Conservation (phyloP, 2,797 vertebrate genomes). For the Austrolebias charrua region DNA sequence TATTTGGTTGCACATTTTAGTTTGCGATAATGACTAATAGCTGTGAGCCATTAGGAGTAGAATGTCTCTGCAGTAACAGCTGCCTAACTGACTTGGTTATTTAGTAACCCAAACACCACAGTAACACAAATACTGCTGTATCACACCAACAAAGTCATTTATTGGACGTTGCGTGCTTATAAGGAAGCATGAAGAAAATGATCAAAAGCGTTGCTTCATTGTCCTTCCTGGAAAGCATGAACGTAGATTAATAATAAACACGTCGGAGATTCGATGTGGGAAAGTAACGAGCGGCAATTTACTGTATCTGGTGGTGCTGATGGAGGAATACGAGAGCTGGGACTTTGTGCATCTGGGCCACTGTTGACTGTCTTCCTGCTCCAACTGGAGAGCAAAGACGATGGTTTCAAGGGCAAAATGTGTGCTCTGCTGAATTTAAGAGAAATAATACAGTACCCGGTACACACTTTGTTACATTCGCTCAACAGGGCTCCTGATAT, state of each 20-base stretch:
- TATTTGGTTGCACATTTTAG: constrained; percentile 31
- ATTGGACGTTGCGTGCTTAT: constrained; percentile 31
- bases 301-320: too few species aligned
- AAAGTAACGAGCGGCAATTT: background rate
- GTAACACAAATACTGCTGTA: constrained; percentile 55
- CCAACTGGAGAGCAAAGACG: constrained; percentile 14
- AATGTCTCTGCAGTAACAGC: constrained; percentile 24
- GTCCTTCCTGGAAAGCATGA: constrained; percentile 39
- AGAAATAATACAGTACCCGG: constrained; percentile 17
- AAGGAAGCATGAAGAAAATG: constrained; percentile 32
- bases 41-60: constrained; percentile 33
- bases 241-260: constrained; percentile 26
- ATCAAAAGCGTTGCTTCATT: constrained; percentile 27
- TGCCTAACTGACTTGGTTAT: constrained; percentile 55
- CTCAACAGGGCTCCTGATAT: too few species aligned
- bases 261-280: constrained; percentile 23
- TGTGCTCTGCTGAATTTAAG: background rate
- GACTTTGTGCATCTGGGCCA: constrained; percentile 8
- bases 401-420: constrained; percentile 15
- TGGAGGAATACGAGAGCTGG: constrained; percentile 25
- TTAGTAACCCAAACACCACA: constrained; percentile 58
- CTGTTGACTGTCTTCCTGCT: constrained; percentile 33
- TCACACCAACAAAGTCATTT: constrained; percentile 66
- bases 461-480: background rate
- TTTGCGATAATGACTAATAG: constrained; percentile 48